These are phyloP conservation scores for Garra rufa DNA, from an alignment of 2,113 vertebrate species.

Conservation along the genomic window DNA sequence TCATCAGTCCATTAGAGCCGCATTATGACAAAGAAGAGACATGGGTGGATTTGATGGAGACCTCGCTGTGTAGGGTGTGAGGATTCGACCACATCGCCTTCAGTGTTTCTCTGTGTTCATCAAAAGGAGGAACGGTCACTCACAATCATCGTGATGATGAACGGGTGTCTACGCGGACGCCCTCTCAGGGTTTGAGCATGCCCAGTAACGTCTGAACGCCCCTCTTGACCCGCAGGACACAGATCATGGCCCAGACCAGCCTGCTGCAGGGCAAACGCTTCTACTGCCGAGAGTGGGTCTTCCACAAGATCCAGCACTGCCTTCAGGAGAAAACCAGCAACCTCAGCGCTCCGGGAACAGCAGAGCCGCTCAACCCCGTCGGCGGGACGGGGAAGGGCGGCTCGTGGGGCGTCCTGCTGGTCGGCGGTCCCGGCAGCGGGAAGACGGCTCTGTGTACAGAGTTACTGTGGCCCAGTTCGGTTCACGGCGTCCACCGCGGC, in stretches of 20 bases:
- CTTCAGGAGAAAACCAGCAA: constrained; percentile 93
- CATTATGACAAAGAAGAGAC: not conserved
- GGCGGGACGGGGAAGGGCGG: constrained; percentile 77
- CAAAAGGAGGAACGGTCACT: not conserved
- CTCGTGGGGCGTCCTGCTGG: constrained; percentile 92
- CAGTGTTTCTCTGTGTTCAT: not conserved
- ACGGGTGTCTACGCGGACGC: not conserved
- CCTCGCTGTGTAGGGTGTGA: not conserved
- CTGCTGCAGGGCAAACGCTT: constrained; percentile 97
- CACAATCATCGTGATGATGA: constrained; percentile 1
- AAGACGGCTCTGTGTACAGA: constrained; percentile 95
- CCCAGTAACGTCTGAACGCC: constrained; percentile 74
- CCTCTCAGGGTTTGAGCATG: constrained; percentile 26
- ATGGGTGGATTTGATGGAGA: not conserved
- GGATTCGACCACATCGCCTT: not conserved
- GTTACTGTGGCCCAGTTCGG: constrained; percentile 91
- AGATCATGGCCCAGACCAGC: constrained; percentile 94
- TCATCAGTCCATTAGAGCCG: not conserved
- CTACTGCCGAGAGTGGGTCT: constrained; percentile 99
- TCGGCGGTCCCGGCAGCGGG: constrained; percentile 94
- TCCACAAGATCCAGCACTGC: constrained; percentile 98
- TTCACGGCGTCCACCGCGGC: constrained; percentile 82
- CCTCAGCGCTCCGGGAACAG: constrained; percentile 75
- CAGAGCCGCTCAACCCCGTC: constrained; percentile 40
- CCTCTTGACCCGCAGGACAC: constrained; percentile 72